Conservation (phyloP, 2,113 vertebrate species). For the Parotia lawesii region DNA sequence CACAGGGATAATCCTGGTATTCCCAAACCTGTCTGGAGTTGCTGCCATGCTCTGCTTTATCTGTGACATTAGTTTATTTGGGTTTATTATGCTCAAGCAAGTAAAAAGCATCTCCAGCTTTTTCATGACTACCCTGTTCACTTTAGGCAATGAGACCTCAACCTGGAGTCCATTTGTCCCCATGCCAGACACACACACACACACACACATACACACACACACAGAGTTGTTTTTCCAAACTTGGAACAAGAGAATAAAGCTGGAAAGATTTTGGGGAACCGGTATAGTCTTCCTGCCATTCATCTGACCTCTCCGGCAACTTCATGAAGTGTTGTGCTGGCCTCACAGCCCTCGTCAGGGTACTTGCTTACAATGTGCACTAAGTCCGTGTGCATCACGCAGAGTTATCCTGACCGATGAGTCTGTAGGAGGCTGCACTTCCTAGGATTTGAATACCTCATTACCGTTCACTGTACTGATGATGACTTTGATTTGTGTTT, state of each 20-base stretch:
- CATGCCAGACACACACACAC: neutral
- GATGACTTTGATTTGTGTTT: neutral
- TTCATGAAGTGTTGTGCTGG: neutral
- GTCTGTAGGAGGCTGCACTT: neutral
- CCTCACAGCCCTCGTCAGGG: neutral
- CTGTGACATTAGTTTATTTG: neutral
- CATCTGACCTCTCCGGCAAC: neutral
- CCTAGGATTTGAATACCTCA: neutral
- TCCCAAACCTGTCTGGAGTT: neutral
- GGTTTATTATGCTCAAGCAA: neutral
- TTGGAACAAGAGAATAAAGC: neutral
- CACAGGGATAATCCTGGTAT: neutral
- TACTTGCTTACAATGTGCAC: neutral
- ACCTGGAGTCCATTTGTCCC: neutral
- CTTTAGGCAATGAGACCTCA: neutral
- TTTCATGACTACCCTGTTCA: neutral
- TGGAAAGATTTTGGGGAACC: neutral
- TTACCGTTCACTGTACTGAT: neutral
- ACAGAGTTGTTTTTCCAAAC: fast-evolving
- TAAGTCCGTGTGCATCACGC: fast-evolving
- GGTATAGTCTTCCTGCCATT: neutral
- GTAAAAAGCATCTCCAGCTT: neutral
- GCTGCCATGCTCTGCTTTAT: neutral
- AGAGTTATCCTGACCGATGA: neutral
- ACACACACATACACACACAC: no score